Base-by-base conservation (phyloP, 2,797 vertebrate species). In the Somateria mollissima region DNA sequence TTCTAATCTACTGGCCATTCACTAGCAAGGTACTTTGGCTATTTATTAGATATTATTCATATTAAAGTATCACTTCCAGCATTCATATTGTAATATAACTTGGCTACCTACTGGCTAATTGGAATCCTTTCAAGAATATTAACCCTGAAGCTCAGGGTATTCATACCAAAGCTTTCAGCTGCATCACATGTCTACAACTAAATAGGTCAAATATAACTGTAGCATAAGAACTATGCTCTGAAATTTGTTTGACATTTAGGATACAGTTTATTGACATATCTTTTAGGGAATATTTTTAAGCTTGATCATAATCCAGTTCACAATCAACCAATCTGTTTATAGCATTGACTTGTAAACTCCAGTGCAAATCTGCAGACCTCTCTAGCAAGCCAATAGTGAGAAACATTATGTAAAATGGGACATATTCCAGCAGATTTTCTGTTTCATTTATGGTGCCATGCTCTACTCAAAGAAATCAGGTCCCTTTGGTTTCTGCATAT, bases 341-440 rank as follows among this genome's bases (percentile, higher is more conserved):
- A 60, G 13, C 27, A 47, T 2, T 76, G 66, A 87, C 41, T 37
- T 81, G n/a, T 58, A 81, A 91, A 80, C 13, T 22, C 72, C 60
- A 51, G 60, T n/a, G 51, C 43, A 73, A 82, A 82, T 41, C 45
- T 28, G 18, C 51, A 69, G 36, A 20, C 32, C 13, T 75, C 57
- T 22, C 54, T 54, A 69, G 64, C 41, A 58, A 72, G 58, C 32
- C 58, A 65, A 18, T 79, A 62, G 32, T 13, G 34, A 70, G 15
- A 77, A 10, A 75, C 22, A 11, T 79, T 70, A 73, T 20, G 21
- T 41, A 71, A 88, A 84, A 85, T 17, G 15, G 4, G 30, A 64
- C 72, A 92, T 81, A 89, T 80, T 83, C 64, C 47, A 87, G 43
- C 10, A 87, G 37, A 89, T 57, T 88, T 87, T 91, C 51, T 82